These are phyloP conservation scores for Bombus confusus DNA, from an alignment of 1,140 invertebrate genomes.

Conservation along the genomic window DNA sequence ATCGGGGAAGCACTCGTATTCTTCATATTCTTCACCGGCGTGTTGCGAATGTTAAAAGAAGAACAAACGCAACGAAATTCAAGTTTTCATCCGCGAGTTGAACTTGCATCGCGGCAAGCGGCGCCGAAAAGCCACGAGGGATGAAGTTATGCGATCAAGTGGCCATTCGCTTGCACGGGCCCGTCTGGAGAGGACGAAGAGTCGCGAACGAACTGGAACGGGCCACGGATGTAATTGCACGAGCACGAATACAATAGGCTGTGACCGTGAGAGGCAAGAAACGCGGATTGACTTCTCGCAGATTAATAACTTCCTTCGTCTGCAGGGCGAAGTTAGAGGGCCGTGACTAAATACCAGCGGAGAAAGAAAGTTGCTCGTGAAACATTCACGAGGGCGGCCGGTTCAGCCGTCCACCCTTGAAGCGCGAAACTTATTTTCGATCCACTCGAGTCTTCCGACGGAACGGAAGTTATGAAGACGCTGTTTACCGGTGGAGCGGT, in stretches of 20 bases:
- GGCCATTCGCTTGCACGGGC: slow-evolving; percentile 5
- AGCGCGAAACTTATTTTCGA: slow-evolving; percentile 50
- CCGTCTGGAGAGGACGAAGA: slow-evolving; percentile 26
- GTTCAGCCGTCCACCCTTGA: neutral
- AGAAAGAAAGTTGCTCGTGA: slow-evolving; percentile 63
- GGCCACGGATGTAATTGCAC: slow-evolving; percentile 55
- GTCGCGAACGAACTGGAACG: slow-evolving; percentile 41
- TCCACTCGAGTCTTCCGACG: slow-evolving; percentile 14
- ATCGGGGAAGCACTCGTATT: neutral
- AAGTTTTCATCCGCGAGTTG: neutral
- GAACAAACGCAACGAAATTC: neutral
- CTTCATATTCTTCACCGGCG: neutral
- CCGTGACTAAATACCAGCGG: slow-evolving; percentile 62
- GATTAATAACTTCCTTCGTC: slow-evolving; percentile 68
- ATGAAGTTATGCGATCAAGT: slow-evolving; percentile 43
- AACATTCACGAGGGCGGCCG: slow-evolving; percentile 56
- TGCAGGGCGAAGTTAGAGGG: slow-evolving; percentile 45
- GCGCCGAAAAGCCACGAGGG: neutral
- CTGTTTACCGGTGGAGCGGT: slow-evolving; percentile 26
- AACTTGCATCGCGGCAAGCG: neutral
- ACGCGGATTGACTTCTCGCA: slow-evolving; percentile 61
- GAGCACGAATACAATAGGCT: slow-evolving; percentile 57
- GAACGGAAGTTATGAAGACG: slow-evolving; percentile 44
- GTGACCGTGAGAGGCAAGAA: slow-evolving; percentile 28
- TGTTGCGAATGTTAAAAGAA: neutral